A percentile compares a stretch with the other conserved stretches of the same genome.
These are phyloP conservation scores for Hormaphis cornu DNA, from an alignment of 1,140 invertebrate species.

Conservation along the genomic window DNA sequence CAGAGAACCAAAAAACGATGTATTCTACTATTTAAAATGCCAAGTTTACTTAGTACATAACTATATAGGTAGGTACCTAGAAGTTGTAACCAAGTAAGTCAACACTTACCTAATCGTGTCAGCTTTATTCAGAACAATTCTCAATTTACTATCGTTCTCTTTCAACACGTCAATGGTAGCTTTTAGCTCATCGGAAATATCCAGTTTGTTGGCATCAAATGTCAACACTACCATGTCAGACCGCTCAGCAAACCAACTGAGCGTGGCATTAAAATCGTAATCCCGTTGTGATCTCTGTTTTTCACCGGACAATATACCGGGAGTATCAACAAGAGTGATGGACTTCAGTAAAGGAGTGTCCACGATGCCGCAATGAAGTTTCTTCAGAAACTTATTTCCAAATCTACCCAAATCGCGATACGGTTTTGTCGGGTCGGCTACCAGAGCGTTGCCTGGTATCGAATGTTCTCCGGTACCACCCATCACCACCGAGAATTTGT, in stretches of 20 bases:
- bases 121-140: constrained; percentile 96
- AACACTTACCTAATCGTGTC: constrained; percentile 79
- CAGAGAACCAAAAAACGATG: too few species aligned
- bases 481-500: constrained; percentile 97
- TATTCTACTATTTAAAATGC: too few species aligned
- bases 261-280: constrained; percentile 90
- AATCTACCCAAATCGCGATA: constrained; percentile 92
- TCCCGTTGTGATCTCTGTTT: constrained; percentile 66
- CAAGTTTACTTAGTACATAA: too few species aligned
- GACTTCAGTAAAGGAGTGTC: constrained; percentile 57
- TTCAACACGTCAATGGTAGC: constrained; percentile 86
- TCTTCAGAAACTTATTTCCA: constrained; percentile 93
- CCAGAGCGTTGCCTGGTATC: constrained; percentile 94
- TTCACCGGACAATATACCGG: constrained; percentile 60
- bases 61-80: too few species aligned
- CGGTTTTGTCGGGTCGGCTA: constrained; percentile 94
- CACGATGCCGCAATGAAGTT: constrained; percentile 62
- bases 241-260: constrained; percentile 98
- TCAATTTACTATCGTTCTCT: constrained; percentile 96
- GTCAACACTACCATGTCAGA: constrained; percentile 95
- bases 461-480: constrained; percentile 82
- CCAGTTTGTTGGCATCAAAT: constrained; percentile 98
- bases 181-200: constrained; percentile 96
- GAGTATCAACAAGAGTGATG: constrained; percentile 68
- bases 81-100: too few species aligned